phyloP scores from a whole-genome alignment of 2,797 vertebrate species.

The Apodemus agrarius region DNA sequence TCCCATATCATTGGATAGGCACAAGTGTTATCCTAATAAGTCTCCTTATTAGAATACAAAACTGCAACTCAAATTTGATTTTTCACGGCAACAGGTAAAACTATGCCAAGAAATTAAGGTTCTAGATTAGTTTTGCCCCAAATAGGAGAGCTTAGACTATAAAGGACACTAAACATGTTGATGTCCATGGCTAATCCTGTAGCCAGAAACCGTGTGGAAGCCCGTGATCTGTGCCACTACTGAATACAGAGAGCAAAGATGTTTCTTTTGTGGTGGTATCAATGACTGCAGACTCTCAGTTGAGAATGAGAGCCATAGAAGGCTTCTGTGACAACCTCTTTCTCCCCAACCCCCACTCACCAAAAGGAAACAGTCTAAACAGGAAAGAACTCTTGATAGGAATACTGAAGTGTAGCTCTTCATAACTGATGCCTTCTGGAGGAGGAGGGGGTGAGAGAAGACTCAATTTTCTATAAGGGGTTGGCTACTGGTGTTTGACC shows the following conservation, averaged over 20 bases:
- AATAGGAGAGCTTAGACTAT: not conserved
- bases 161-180: not conserved
- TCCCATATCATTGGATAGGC: not conserved
- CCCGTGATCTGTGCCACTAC: not conserved
- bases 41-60: not conserved
- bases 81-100: not conserved
- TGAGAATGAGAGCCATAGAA: not conserved
- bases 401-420: too few relatives aligned
- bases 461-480: too few relatives aligned
- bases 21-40: not conserved
- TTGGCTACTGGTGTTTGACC: too few relatives aligned
- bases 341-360: not conserved
- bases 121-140: not conserved
- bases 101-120: not conserved
- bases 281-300: not conserved
- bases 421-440: too few relatives aligned
- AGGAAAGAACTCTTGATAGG: not conserved
- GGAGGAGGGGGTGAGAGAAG: too few relatives aligned
- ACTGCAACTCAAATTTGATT: not conserved
- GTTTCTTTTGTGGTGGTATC: not conserved
- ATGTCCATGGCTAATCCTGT: not conserved
- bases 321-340: not conserved
- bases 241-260: not conserved
- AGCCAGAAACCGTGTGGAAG: not conserved
- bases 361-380: not conserved